phyloP scores from a whole-genome alignment of 1,140 invertebrate genomes.

The Leptopilina clavipes region DNA sequence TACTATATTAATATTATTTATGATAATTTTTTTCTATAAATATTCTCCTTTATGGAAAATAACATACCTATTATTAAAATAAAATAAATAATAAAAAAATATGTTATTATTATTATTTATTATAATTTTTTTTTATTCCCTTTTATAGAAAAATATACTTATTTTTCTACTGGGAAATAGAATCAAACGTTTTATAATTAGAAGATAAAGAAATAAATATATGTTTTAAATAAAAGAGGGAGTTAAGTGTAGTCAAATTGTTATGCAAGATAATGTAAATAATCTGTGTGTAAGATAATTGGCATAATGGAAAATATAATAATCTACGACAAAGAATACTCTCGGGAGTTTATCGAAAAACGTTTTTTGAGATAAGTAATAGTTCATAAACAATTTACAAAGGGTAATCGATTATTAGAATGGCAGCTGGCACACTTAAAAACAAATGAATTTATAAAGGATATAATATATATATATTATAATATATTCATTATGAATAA shows the following conservation, averaged over 20 bases:
- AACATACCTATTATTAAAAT: too few species aligned
- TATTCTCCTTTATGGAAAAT: too few species aligned
- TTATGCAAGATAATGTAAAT: conserved; percentile 9
- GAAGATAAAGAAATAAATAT: neutral
- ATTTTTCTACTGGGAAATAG: neutral
- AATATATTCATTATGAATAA: neutral
- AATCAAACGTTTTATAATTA: neutral
- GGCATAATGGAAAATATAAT: neutral
- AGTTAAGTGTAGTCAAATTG: neutral
- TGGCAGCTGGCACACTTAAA: conserved; percentile 14
- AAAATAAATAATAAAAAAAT: too few species aligned
- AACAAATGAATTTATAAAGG: conserved; percentile 6
- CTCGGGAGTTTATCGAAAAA: neutral
- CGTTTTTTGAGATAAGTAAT: neutral
- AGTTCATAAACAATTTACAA: conserved; percentile 1
- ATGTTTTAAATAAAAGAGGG: too few species aligned
- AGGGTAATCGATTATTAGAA: neutral
- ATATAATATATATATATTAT: neutral
- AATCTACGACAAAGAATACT: neutral
- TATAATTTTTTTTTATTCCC: neutral
- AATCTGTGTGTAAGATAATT: conserved; percentile 21
- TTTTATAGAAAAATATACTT: neutral
- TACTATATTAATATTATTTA: too few species aligned
- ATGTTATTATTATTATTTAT: too few species aligned
- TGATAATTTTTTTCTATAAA: too few species aligned